A percentile compares a stretch with the other conserved stretches of the same genome.
Conservation (phyloP, 2,113 vertebrate genomes). For the Telmatochromis sp. region DNA sequence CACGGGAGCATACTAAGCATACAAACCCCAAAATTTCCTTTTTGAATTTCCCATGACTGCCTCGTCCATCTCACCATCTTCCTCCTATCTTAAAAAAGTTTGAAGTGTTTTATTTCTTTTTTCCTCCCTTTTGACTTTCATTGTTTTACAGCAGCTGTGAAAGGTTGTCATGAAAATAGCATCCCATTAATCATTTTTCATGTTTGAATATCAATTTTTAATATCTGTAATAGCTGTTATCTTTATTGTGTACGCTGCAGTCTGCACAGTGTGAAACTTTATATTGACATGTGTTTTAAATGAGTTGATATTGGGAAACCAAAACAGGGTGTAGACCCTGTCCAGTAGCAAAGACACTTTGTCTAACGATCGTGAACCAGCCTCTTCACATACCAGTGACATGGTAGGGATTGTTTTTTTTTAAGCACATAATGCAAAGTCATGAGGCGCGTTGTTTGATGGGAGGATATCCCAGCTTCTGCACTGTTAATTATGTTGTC, state of each 20-base stretch:
- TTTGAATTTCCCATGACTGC: neutral
- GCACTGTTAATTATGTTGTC: neutral
- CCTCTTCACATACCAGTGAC: neutral
- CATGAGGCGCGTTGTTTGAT: neutral
- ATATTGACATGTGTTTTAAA: neutral
- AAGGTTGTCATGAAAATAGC: neutral
- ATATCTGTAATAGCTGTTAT: neutral
- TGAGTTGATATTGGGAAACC: neutral
- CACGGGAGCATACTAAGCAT: neutral
- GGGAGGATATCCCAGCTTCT: neutral
- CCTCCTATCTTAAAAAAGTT: neutral
- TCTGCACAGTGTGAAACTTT: neutral
- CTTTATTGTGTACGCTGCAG: neutral
- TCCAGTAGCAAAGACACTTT: neutral
- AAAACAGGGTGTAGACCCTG: neutral
- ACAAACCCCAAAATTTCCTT: neutral
- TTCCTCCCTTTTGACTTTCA: neutral
- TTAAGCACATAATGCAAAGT: neutral
- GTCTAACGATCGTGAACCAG: neutral
- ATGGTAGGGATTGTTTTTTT: rapidly evolving
- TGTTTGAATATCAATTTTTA: neutral
- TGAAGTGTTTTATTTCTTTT: neutral
- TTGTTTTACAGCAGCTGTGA: neutral
- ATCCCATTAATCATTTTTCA: neutral
- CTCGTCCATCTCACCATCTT: too few species aligned